phyloP scores from a whole-genome alignment of 2,888 invertebrate species.

The Folsomia candida region DNA sequence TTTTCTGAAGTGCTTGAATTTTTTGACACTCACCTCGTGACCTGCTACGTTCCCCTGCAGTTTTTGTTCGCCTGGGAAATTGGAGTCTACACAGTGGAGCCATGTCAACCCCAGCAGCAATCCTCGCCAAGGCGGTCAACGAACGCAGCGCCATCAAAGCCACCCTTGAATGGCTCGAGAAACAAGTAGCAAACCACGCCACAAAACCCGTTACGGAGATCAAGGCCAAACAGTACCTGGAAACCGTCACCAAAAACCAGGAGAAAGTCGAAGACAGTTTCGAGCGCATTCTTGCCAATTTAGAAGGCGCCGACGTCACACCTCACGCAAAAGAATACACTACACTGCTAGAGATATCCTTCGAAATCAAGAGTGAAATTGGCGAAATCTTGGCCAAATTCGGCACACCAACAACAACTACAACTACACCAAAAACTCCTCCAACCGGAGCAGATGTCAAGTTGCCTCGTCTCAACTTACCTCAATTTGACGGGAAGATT shows the following conservation, averaged over 20 bases:
- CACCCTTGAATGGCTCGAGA: not conserved
- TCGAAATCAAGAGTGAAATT: not conserved
- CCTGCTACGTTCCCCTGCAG: no score
- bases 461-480: slow-evolving; percentile 22
- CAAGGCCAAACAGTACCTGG: not conserved
- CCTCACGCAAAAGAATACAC: not conserved
- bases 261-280: not conserved
- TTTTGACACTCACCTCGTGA: no score
- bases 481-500: slow-evolving; percentile 20
- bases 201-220: not conserved
- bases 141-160: not conserved
- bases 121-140: not conserved
- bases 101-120: no score
- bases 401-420: not conserved
- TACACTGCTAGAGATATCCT: not conserved
- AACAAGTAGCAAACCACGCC: not conserved
- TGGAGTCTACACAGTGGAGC: no score
- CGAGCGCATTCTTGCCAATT: not conserved
- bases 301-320: not conserved
- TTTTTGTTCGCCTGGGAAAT: no score
- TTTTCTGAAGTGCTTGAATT: no score
- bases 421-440: not conserved
- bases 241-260: not conserved
- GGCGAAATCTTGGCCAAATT: no score
- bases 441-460: not conserved